Conservation (phyloP, 2,888 invertebrate species). For the Tinea pellionella region DNA sequence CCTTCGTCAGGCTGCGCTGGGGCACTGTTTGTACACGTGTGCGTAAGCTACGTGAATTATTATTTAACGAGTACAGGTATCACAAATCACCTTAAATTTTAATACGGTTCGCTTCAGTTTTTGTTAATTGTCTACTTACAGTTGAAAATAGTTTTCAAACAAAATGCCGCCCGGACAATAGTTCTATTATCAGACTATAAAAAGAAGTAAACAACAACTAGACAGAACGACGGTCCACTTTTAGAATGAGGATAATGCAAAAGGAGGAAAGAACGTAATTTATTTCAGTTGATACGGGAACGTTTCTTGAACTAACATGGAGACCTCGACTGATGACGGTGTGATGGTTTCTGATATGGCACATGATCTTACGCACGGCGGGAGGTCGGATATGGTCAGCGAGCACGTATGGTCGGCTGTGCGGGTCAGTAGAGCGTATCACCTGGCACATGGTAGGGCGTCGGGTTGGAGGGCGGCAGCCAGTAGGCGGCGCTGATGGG, state of each 20-base stretch:
- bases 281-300: conserved; percentile 14
- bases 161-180: background rate
- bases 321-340: background rate
- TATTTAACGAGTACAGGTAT: background rate
- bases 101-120: background rate
- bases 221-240: background rate
- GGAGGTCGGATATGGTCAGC: background rate
- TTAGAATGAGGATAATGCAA: conserved; percentile 27
- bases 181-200: conserved; percentile 1
- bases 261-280: conserved; percentile 15
- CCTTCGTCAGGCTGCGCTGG: conserved; percentile 8
- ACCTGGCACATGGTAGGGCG: conserved; percentile 89
- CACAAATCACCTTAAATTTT: background rate
- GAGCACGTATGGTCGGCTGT: background rate
- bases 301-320: background rate
- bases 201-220: conserved; percentile 1
- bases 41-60: conserved; percentile 13
- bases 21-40: conserved; percentile 17
- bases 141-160: background rate
- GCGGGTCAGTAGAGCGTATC: conserved; percentile 23
- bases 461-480: conserved; percentile 83
- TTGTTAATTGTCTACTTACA: background rate
- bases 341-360: background rate
- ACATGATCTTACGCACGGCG: background rate
- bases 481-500: conserved; percentile 87